Conservation (phyloP, 2,113 vertebrate species). For the Delphinapterus leucas region DNA sequence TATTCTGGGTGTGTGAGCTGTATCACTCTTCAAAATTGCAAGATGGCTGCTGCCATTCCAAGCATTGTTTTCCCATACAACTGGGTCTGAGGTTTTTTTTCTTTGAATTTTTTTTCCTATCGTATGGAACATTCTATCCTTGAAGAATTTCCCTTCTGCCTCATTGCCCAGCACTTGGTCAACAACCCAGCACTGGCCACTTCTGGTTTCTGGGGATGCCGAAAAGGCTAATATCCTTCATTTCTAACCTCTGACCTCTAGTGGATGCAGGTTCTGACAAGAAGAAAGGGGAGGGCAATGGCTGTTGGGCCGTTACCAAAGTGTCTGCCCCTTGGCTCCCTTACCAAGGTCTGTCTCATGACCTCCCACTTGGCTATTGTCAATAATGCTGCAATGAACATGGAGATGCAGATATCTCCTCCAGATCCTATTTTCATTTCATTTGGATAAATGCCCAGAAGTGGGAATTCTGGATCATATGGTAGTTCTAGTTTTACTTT, state of each 20-base stretch:
- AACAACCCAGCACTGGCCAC: background rate
- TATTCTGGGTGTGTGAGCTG: background rate
- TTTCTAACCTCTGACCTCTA: background rate
- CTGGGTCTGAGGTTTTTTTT: background rate
- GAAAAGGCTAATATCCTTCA: background rate
- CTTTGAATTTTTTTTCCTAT: background rate
- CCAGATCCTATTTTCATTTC: constrained; percentile 2
- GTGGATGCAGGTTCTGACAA: background rate
- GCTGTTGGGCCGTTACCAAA: background rate
- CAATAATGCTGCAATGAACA: background rate
- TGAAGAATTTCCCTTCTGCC: constrained; percentile 13
- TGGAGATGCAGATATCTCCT: background rate
- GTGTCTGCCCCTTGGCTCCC: background rate
- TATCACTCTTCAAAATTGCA: background rate
- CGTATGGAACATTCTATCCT: background rate
- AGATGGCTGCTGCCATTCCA: constrained; percentile 4
- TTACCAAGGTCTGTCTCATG: background rate
- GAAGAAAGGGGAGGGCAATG: background rate
- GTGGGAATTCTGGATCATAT: background rate
- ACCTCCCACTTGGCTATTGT: background rate
- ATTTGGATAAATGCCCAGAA: background rate
- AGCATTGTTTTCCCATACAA: background rate
- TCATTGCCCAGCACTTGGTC: background rate
- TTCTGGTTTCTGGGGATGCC: background rate
- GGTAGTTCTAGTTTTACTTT: background rate